phyloP scores from a whole-genome alignment of 2,888 invertebrate genomes.

The Parasteatoda lunata region DNA sequence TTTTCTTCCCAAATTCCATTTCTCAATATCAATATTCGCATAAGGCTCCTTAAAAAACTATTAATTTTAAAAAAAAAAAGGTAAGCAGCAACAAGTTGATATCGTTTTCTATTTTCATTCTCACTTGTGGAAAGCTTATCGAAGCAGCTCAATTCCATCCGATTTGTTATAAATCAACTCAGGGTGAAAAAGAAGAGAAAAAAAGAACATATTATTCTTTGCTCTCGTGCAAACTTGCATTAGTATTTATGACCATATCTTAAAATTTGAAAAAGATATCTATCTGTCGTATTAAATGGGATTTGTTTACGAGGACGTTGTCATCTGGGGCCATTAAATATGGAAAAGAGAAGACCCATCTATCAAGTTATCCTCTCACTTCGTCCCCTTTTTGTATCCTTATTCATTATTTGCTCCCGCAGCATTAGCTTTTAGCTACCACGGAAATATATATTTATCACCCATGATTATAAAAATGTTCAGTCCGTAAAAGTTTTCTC shows the following conservation, averaged over 20 bases:
- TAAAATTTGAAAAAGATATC: not conserved
- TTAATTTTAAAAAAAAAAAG: too few species aligned
- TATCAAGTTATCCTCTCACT: not conserved
- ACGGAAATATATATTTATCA: slow-evolving; percentile 54
- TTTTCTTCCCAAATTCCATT: too few species aligned
- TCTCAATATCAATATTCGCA: too few species aligned
- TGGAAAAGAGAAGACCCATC: not conserved
- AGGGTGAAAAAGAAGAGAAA: not conserved
- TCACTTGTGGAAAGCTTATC: not conserved
- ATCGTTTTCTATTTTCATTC: not conserved
- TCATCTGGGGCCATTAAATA: slow-evolving; percentile 1
- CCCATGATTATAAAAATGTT: slow-evolving; percentile 65
- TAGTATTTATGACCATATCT: not conserved
- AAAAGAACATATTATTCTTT: not conserved
- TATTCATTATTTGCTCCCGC: slow-evolving; percentile 7
- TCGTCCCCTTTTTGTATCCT: not conserved
- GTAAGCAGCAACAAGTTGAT: not conserved
- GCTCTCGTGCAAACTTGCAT: not conserved
- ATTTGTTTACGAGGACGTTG: slow-evolving; percentile 1
- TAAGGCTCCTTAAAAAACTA: too few species aligned
- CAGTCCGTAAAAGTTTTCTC: slow-evolving; percentile 32
- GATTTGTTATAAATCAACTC: not conserved
- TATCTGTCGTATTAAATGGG: not conserved
- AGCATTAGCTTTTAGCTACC: slow-evolving; percentile 26
- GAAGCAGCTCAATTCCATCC: not conserved